A percentile compares a stretch with the other conserved stretches of the same genome.
Conservation (phyloP, 2,113 vertebrate species). For the Amazona guildingii region DNA sequence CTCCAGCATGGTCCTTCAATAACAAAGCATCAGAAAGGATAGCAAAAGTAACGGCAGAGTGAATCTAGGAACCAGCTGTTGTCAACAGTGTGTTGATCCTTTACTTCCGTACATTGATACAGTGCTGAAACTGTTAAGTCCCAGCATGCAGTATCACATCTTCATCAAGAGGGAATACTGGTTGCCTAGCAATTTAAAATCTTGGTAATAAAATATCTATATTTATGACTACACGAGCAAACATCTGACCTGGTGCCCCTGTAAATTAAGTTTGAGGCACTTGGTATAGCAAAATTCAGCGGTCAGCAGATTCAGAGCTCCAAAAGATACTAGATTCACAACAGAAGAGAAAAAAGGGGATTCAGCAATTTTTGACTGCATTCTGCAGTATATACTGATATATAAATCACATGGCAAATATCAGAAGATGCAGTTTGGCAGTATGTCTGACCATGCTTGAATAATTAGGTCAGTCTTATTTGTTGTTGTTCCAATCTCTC, state of each 20-base stretch:
- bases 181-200: not conserved
- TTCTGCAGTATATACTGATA: not conserved
- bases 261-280: not conserved
- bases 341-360: not conserved
- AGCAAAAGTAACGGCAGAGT: not conserved
- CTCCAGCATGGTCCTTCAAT: not conserved
- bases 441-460: not conserved
- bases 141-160: not conserved
- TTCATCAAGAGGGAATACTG: not conserved
- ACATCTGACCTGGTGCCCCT: not conserved
- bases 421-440: not conserved
- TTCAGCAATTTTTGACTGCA: not conserved
- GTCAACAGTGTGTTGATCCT: not conserved
- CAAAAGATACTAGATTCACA: not conserved
- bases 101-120: not conserved
- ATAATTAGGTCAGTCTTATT: slow-evolving; percentile 45
- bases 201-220: not conserved
- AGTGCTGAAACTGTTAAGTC: not conserved
- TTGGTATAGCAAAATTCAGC: not conserved
- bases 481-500: slow-evolving; percentile 27
- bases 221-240: not conserved
- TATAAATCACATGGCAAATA: not conserved
- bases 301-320: not conserved
- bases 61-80: not conserved
- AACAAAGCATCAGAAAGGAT: not conserved